Conservation (phyloP, 2,888 invertebrate species). For the Zele albiditarsus region DNA sequence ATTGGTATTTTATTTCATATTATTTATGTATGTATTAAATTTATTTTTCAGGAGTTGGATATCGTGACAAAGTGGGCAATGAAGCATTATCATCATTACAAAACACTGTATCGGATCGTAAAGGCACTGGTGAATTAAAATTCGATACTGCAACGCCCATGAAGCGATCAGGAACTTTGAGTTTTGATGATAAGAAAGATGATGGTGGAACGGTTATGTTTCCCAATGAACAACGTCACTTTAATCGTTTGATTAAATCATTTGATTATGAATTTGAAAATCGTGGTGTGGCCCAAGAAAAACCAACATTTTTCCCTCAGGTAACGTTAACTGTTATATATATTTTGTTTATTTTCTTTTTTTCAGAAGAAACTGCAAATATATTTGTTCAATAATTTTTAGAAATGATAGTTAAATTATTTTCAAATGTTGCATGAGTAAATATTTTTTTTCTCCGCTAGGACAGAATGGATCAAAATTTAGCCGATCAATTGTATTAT, state of each 20-base stretch:
- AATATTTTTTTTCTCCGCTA: conserved; percentile 34
- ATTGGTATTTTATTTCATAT: background rate
- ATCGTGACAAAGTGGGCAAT: conserved; percentile 34
- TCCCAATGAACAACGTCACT: conserved; percentile 48
- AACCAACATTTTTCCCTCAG: conserved; percentile 50
- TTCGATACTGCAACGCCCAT: conserved; percentile 62
- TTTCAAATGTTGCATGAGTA: background rate
- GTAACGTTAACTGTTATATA: conserved; percentile 31
- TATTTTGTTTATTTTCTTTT: background rate
- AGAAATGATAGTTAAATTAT: background rate
- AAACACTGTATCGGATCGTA: conserved; percentile 70
- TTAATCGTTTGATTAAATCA: conserved; percentile 50
- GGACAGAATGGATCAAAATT: conserved; percentile 48
- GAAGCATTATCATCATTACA: conserved; percentile 44
- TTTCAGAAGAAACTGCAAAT: background rate
- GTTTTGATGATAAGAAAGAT: background rate
- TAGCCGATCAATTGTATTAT: conserved; percentile 38
- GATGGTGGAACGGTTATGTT: conserved; percentile 46
- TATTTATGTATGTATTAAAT: background rate
- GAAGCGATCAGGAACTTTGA: background rate
- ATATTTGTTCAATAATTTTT: background rate
- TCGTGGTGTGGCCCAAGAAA: background rate
- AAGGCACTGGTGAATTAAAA: conserved; percentile 74
- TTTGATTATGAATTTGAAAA: conserved; percentile 40
- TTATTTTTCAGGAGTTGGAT: conserved; percentile 29